phyloP scores from a whole-genome alignment of 2,113 vertebrate genomes.

The Camelus bactrianus region DNA sequence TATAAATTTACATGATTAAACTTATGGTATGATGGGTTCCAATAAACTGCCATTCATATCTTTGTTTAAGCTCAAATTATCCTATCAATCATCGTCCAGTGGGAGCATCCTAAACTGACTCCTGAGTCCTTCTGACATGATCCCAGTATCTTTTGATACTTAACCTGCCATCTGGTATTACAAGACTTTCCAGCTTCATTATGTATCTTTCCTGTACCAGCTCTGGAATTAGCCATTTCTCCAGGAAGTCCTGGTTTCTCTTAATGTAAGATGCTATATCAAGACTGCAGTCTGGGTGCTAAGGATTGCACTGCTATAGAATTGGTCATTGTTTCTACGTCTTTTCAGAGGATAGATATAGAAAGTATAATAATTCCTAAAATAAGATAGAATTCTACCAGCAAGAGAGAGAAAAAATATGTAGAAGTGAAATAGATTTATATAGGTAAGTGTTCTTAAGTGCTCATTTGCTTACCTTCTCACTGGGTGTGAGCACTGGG shows the following conservation, averaged over 20 bases:
- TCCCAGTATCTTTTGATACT: neutral
- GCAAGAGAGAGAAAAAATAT: neutral
- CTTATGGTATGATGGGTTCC: neutral
- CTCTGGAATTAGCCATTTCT: neutral
- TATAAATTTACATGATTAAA: neutral
- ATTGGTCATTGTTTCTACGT: neutral
- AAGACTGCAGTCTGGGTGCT: neutral
- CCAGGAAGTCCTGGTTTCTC: neutral
- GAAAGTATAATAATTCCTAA: neutral
- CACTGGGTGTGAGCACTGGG: neutral
- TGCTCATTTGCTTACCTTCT: neutral
- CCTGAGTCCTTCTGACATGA: neutral
- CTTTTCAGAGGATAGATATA: neutral
- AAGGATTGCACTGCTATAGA: neutral
- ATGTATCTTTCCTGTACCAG: neutral
- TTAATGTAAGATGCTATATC: constrained; percentile 1
- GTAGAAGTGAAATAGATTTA: neutral
- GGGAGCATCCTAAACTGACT: neutral
- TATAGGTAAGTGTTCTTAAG: neutral
- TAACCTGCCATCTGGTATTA: neutral
- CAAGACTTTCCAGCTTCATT: neutral
- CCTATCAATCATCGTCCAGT: neutral
- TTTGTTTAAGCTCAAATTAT: neutral
- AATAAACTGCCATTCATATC: neutral
- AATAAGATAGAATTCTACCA: constrained; percentile 12